Evolutionary conservation across 2,797 vertebrate genomes (phyloP).

Genomic region (Ptychadena robeensis): DNA sequence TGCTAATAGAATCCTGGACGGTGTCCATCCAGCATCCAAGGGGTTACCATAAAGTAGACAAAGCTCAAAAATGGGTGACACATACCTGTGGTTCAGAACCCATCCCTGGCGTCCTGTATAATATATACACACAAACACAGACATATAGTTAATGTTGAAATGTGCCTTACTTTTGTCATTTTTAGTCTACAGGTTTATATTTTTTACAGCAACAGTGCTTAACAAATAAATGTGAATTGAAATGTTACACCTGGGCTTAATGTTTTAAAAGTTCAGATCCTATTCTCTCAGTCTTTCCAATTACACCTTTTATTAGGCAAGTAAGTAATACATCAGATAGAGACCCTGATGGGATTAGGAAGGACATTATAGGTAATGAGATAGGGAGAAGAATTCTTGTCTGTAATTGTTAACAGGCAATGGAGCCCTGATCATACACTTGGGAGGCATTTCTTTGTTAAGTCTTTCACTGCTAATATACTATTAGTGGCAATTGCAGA

Average conservation of each 20-base stretch:
- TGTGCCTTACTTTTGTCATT: too few species aligned
- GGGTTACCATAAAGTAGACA: too few species aligned
- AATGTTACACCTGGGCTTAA: not conserved
- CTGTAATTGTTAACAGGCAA: slow-evolving; percentile 32
- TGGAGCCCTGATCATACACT: slow-evolving; percentile 30
- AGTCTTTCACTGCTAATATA: slow-evolving; percentile 1
- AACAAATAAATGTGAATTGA: slow-evolving; percentile 3
- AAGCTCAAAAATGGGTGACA: too few species aligned
- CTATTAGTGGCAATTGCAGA: not conserved
- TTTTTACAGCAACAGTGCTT: not conserved
- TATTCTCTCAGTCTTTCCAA: not conserved
- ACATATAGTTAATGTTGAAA: too few species aligned
- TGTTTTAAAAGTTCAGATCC: not conserved
- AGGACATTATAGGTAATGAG: slow-evolving; percentile 32
- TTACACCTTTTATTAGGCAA: slow-evolving; percentile 21
- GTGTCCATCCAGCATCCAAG: too few species aligned
- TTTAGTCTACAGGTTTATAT: not conserved
- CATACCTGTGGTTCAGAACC: too few species aligned
- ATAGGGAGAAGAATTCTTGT: slow-evolving; percentile 8
- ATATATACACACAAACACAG: too few species aligned
- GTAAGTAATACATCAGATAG: slow-evolving; percentile 15
- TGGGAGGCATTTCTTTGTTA: slow-evolving; percentile 27
- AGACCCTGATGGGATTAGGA: slow-evolving; percentile 8
- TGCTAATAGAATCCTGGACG: too few species aligned
- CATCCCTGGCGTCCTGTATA: too few species aligned